Base-by-base conservation (phyloP, 1,140 invertebrate genomes). In the Adoxophyes honmai region DNA sequence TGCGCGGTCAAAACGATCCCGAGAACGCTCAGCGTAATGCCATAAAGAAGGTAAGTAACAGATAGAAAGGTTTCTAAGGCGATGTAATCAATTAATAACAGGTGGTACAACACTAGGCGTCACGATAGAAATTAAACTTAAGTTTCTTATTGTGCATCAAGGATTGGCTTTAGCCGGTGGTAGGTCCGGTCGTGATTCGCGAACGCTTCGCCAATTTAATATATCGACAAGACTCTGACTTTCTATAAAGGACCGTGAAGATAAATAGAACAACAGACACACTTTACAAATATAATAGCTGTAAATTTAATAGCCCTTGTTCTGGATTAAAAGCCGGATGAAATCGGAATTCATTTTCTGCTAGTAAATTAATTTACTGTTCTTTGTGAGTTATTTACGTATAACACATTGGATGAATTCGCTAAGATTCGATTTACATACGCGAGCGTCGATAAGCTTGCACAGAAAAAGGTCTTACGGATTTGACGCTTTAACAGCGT, bases 41-140 rank as follows among this genome's bases (percentile, higher is more conserved):
- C n/a, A 48, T 28, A 48, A 48, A 48, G 4, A 5, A 21, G 42
- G 11, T 21, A 48, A 21, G 28, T 28, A 21, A 48, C 21, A 18
- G n/a, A 18, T 48, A 4, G 42, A 48, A 28, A 28, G 9, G 18
- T 28, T 48, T 48, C 42, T 21, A n/a, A 28, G 34, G 21, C 56
- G 64, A 67, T 73, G 33, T 60, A 65, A 70, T 65, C 64, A 70
- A 68, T 70, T 73, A 73, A 73, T 73, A 68, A 61, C 39, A 36
- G 39, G 48, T 48, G 34, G 52, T 52, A 57, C 55, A 55, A 54
- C 52, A 55, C 34, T 44, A 44, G 56, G 55, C 62, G 65, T 70
- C 68, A 73, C 62, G 70, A 73, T 62, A 62, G 60, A 67, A 70
- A 70, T 73, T 66, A 68, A 67, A 64, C 52, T 58, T 51, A 18